Conservation (phyloP, 2,797 vertebrate genomes). For the Cuniculus paca region DNA sequence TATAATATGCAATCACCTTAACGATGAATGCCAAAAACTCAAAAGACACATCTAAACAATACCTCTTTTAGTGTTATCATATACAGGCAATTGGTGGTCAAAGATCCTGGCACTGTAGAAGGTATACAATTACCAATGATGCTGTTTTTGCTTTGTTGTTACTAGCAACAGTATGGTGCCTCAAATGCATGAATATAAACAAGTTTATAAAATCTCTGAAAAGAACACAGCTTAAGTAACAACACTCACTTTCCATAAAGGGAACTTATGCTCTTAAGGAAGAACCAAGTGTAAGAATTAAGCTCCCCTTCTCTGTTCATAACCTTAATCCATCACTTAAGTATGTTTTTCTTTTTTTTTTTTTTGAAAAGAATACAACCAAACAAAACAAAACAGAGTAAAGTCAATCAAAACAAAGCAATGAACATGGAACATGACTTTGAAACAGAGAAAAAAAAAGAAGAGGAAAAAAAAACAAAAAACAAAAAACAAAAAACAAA, state of each 20-base stretch:
- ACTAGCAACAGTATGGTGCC: background rate
- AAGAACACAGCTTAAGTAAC: background rate
- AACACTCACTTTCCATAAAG: background rate
- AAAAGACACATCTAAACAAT: background rate
- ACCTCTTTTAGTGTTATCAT: background rate
- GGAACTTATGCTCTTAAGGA: background rate
- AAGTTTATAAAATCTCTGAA: conserved; percentile 2
- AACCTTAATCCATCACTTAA: background rate
- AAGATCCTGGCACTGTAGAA: background rate
- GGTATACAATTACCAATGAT: background rate
- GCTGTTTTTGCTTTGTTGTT: background rate
- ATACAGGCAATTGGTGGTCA: background rate
- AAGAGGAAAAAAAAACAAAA: no score
- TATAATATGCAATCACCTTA: background rate
- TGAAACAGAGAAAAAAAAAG: no score
- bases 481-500: no score
- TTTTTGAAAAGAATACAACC: no score
- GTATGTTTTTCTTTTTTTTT: no score
- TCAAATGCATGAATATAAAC: background rate
- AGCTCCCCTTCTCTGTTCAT: background rate
- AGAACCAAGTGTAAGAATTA: background rate
- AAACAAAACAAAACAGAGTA: no score
- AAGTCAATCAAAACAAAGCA: no score
- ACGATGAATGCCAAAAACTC: background rate
- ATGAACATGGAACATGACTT: no score